Conservation (phyloP, 2,113 vertebrate species). For the Psittacula cyanocephala region DNA sequence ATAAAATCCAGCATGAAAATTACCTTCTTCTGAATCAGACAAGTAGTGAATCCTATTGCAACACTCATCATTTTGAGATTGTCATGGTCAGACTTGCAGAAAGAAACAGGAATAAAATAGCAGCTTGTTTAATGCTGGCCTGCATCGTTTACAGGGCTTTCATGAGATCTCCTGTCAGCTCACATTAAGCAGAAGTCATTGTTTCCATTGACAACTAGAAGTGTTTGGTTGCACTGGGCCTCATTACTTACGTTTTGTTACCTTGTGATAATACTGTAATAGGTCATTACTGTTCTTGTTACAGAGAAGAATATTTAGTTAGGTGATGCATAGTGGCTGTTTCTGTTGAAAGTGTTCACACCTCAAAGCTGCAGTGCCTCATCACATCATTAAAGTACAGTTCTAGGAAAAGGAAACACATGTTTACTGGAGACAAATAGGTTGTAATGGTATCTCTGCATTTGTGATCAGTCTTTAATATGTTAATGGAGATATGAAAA, state of each 20-base stretch:
- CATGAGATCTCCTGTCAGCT: constrained; percentile 51
- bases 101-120: neutral
- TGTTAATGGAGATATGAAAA: constrained; percentile 20
- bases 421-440: neutral
- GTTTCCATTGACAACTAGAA: constrained; percentile 52
- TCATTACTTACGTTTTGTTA: constrained; percentile 68
- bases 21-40: neutral
- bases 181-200: constrained; percentile 62
- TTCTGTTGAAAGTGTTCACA: constrained; percentile 40
- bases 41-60: neutral
- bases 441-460: neutral
- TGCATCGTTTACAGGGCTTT: constrained; percentile 24
- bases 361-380: constrained; percentile 18
- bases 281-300: constrained; percentile 68
- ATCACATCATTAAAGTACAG: constrained; percentile 26
- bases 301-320: constrained; percentile 49
- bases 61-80: neutral
- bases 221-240: constrained; percentile 66
- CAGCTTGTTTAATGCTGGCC: constrained; percentile 30
- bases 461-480: neutral
- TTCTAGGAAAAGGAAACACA: neutral
- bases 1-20: neutral
- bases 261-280: constrained; percentile 67
- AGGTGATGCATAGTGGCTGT: constrained; percentile 50
- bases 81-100: neutral